Evolutionary conservation across 2,797 vertebrate genomes (phyloP).

Genomic region (Stomatorhinus walkeri): DNA sequence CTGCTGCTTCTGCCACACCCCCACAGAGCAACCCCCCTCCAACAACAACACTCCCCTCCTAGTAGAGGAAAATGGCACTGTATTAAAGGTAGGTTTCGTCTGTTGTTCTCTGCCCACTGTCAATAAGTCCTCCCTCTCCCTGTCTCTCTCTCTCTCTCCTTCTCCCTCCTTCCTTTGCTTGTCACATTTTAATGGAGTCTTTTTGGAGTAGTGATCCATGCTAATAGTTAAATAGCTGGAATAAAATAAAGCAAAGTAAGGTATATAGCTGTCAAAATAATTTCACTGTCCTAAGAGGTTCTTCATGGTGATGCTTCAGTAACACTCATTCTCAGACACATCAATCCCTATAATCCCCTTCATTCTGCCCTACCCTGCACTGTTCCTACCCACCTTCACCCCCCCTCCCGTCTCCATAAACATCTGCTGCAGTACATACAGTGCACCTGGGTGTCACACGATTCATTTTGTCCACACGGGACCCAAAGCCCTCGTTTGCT

Average conservation of each 20-base stretch:
- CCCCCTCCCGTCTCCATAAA: neutral
- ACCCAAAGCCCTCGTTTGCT: neutral
- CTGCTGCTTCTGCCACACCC: conserved; percentile 56
- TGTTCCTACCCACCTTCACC: neutral
- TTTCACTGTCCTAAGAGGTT: neutral
- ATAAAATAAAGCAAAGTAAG: neutral
- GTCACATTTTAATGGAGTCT: neutral
- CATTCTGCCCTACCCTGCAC: neutral
- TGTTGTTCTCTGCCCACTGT: neutral
- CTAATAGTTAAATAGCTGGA: neutral
- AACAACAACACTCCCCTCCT: conserved; percentile 57
- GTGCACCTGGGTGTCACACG: neutral
- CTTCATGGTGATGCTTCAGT: neutral
- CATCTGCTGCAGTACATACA: neutral
- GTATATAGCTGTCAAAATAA: neutral
- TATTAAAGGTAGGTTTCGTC: conserved; percentile 54
- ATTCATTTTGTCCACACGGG: neutral
- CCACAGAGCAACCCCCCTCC: conserved; percentile 46
- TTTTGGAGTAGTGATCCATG: neutral
- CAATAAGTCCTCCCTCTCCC: neutral
- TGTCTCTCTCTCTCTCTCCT: neutral
- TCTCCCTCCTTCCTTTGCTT: neutral
- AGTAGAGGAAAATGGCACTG: conserved; percentile 61
- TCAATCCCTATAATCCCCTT: neutral
- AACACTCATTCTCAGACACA: neutral